Evolutionary conservation across 2,888 invertebrate genomes (phyloP).

Genomic region (Camptogramma bilineatum): DNA sequence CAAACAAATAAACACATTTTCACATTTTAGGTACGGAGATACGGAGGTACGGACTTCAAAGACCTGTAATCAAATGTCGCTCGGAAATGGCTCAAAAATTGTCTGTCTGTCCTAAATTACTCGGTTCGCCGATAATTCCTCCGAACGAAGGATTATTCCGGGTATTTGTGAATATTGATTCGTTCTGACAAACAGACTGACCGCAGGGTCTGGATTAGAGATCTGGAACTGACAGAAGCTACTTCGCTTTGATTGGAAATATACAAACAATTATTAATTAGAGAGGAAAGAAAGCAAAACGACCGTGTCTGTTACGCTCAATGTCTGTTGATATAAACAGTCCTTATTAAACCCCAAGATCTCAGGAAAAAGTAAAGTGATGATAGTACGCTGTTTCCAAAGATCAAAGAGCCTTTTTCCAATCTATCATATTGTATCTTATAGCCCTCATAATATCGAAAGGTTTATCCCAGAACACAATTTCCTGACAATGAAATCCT

Average conservation of each 20-base stretch:
- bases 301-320: no score
- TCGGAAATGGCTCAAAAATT: not conserved
- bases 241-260: not conserved
- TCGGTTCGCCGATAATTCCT: constrained; percentile 9
- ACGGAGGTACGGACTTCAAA: no score
- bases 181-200: constrained; percentile 13
- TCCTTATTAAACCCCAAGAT: no score
- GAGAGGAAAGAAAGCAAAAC: no score
- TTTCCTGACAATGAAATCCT: constrained; percentile 24
- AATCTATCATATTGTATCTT: constrained; percentile 1
- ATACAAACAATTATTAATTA: no score
- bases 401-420: constrained; percentile 1
- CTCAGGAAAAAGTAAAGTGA: no score
- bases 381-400: not conserved
- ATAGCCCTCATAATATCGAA: constrained; percentile 12
- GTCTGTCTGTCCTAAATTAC: not conserved
- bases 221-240: not conserved
- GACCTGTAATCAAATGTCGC: no score
- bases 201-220: not conserved
- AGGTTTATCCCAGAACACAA: constrained; percentile 15
- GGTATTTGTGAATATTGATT: constrained; percentile 17
- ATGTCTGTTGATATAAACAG: no score
- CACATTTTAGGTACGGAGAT: no score
- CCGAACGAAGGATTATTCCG: constrained; percentile 6
- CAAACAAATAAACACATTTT: no score